Evolutionary conservation across 2,113 vertebrate genomes (phyloP), one percentile per base, ranked within the genome.

Genomic region (Thalassoma bifasciatum): DNA sequence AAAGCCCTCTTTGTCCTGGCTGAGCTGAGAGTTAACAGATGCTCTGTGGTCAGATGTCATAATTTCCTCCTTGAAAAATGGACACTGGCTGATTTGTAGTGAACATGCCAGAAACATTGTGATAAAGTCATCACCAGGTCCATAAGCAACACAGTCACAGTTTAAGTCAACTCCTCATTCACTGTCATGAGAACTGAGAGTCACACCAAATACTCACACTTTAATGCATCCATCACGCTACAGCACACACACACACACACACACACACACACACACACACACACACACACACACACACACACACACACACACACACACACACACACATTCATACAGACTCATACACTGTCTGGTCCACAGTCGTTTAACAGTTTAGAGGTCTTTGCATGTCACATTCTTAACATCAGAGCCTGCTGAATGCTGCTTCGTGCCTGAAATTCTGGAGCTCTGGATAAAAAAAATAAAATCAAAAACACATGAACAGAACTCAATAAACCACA

Each of bases 321-420:
- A 59, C 26, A 24, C 17, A 21, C 38, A 36, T 58, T 40, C 58
- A 36, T 37, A 0, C 24, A 50, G 51, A 72, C 57, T 71, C 52
- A 52, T 10, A 2, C 30, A 57, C 64, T 56, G 68, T 64, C 68
- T 80, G 82, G 77, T 82, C 79, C 80, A 75, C 75, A 73, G 64
- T 84, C 75, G 76, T 70, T 54, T 66, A 88, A 92, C 88, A 90
- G 89, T 93, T 86, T 90, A 58, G 64, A 88, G 89, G 90, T 92
- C 88, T 85, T 80, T 82, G 82, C 82, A 86, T 79, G 79, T 91
- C 79, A 91, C 87, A 89, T 91, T 91, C 85, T 89, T 72, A 66
- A 89, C 71, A 88, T 90, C 83, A 87, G 89, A 89, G 68, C 88
- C 85, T 60, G 79, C 83, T 75, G 83, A 83, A 77, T 86, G 84